Conservation (phyloP, 2,797 vertebrate species). For the Monodelphis domestica region DNA sequence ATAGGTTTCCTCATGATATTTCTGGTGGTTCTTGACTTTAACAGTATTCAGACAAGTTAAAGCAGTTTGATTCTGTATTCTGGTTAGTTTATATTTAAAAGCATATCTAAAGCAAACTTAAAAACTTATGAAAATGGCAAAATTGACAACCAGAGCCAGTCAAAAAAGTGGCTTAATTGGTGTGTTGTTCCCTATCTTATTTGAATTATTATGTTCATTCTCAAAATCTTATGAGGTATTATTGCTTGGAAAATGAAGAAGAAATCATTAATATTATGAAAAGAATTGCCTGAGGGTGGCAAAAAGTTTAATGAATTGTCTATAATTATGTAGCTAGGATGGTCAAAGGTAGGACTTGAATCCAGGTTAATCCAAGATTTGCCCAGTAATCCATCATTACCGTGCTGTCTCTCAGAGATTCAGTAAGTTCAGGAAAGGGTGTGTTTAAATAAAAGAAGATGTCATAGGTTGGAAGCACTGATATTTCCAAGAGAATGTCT, state of each 20-base stretch:
- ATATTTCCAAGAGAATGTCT: not conserved
- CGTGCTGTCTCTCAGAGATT: not conserved
- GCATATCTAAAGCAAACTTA: constrained; percentile 41
- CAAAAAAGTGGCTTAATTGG: constrained; percentile 29
- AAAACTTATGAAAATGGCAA: constrained; percentile 21
- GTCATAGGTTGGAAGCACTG: not conserved
- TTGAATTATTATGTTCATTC: not conserved
- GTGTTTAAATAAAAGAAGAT: constrained; percentile 40
- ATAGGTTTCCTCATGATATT: constrained; percentile 29
- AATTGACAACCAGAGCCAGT: constrained; percentile 3
- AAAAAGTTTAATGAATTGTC: not conserved
- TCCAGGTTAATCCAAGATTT: not conserved
- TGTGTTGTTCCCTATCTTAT: constrained; percentile 3
- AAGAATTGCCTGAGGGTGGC: not conserved
- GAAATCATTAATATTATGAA: not conserved
- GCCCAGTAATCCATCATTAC: not conserved
- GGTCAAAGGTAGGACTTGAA: not conserved
- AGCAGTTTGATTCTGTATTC: not conserved
- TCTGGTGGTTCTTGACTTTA: constrained; percentile 34
- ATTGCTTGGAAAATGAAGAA: constrained; percentile 24
- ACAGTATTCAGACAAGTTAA: constrained; percentile 11
- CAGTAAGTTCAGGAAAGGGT: not conserved
- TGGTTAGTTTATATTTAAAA: constrained; percentile 25
- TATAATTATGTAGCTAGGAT: not conserved
- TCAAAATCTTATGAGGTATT: constrained; percentile 17